Evolutionary conservation across 2,888 invertebrate genomes (phyloP).

Genomic region (Parnassius smintheus): DNA sequence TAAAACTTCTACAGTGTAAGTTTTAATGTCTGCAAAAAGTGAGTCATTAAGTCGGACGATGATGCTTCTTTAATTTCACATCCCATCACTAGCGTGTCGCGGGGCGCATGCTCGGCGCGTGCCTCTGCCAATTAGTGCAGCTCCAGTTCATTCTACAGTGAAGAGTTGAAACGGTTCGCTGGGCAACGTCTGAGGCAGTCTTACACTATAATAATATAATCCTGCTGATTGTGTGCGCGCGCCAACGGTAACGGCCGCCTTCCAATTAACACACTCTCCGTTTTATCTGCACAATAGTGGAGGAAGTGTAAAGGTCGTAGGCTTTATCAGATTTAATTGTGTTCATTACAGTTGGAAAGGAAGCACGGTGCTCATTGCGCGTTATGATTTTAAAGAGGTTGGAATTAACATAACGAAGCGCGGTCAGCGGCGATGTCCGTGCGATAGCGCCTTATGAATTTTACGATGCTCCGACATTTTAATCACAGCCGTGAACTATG

Average conservation of each 20-base stretch:
- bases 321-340: slow-evolving; percentile 75
- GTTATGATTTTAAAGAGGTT: slow-evolving; percentile 71
- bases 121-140: slow-evolving; percentile 78
- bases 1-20: slow-evolving; percentile 38
- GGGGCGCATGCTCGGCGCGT: slow-evolving; percentile 69
- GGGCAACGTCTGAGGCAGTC: slow-evolving; percentile 45
- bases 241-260: slow-evolving; percentile 40
- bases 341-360: slow-evolving; percentile 66
- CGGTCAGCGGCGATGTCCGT: slow-evolving; percentile 54
- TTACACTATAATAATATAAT: slow-evolving; percentile 46
- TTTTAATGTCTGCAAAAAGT: slow-evolving; percentile 54
- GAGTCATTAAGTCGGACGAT: slow-evolving; percentile 58
- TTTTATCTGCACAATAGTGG: slow-evolving; percentile 48
- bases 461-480: slow-evolving; percentile 64
- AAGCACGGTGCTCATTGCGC: slow-evolving; percentile 62
- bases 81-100: slow-evolving; percentile 72
- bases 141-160: slow-evolving; percentile 74
- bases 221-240: slow-evolving; percentile 48
- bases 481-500: slow-evolving; percentile 80
- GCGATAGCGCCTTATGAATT: slow-evolving; percentile 65
- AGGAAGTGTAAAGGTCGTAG: slow-evolving; percentile 77
- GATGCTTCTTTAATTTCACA: slow-evolving; percentile 69
- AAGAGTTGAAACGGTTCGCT: slow-evolving; percentile 71
- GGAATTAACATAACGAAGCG: slow-evolving; percentile 71
- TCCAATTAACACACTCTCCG: slow-evolving; percentile 63